Evolutionary conservation across 2,888 invertebrate genomes (phyloP), one percentile per base, ranked within the genome.

Genomic region (Drepanosiphum platanoidis): DNA sequence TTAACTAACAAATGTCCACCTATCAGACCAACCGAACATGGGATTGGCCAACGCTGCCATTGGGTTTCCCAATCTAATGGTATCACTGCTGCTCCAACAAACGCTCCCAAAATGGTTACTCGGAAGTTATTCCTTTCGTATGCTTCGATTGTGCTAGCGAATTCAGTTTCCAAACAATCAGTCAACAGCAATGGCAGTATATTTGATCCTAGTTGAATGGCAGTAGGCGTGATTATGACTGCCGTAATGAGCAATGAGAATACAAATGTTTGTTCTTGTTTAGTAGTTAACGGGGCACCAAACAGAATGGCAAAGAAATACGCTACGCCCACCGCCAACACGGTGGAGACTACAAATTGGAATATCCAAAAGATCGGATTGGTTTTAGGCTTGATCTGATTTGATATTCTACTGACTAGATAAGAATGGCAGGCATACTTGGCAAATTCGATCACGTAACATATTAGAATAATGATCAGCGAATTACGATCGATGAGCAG

Each of bases 51-150:
- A 86, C 90, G 92, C 91, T 97, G 97, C 96, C 96, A 97, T 0
- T 95, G 94, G 75, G 94, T 92, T 89, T 96, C 95, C 97, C 97
- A 97, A 89, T 97, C 97, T 52, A 97, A 90, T 0, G 97, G 97
- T 87, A 97, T 95, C 1, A 95, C 94, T 86, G 95, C 92, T 4
- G 96, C 95, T 9, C 96, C 96, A 1, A 95, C 88, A 96, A 96
- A 97, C 8, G 95, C 93, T 4, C 96, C 96, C 52, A 94, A 89
- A 18, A 95, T 89, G 0, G 93, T 92, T 83, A 92, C 88, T 86
- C 92, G 88, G 8, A 93, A 91, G 88, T 92, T 92, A 22, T 87
- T 87, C 32, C 87, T 87, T n/a, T 88, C 79, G 18, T 88, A 86
- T 52, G 84, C 77, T 42, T 88, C 87, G 9, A 88, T 86, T 64